Base-by-base conservation (phyloP, 2,797 vertebrate species). In the Fistularia commersonii region DNA sequence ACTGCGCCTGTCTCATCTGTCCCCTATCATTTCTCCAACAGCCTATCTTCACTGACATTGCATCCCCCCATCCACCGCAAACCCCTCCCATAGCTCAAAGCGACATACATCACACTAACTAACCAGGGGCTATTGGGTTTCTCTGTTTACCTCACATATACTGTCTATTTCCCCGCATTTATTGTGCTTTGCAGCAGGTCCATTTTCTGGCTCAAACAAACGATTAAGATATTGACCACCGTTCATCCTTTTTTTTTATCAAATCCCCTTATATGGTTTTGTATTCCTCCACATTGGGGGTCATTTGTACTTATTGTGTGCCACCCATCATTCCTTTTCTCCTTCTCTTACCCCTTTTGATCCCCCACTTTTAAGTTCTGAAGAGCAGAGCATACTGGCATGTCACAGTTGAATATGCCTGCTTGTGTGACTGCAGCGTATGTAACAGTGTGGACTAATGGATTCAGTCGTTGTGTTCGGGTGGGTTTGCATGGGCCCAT, bases 371-470 rank as follows among this genome's bases (percentile, higher is more conserved):
- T 69, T 64, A 64, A 51, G 71, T 79, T 64, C 63, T 72, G 38
- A 69, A 61, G 64, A 78, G 69, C 73, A 67, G 87, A 92, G 81
- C 90, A 91, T 91, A 93, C 92, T 92, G 90, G 79, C 79, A 73
- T 82, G 91, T 90, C 89, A 83, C 90, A 87, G 87, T 87, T 84
- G 89, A 90, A 82, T 87, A 87, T 80, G 70, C 85, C 73, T 84
- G 84, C 69, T 83, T 57, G 74, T 72, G 44, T 88, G 80, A 82
- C 86, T 86, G 77, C 82, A 86, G 73, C 64, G 83, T 87, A 89
- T 81, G 88, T 88, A 92, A 87, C 91, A 70, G 75, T 52, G 54
- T 79, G 80, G 86, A 89, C 89, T 91, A 93, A 92, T 92, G 92
- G 90, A 90, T 90, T 89, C 83, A 89, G 87, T 89, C 73, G 76